Base-by-base conservation (phyloP, 2,888 invertebrate genomes). In the Lasioglossum morio region DNA sequence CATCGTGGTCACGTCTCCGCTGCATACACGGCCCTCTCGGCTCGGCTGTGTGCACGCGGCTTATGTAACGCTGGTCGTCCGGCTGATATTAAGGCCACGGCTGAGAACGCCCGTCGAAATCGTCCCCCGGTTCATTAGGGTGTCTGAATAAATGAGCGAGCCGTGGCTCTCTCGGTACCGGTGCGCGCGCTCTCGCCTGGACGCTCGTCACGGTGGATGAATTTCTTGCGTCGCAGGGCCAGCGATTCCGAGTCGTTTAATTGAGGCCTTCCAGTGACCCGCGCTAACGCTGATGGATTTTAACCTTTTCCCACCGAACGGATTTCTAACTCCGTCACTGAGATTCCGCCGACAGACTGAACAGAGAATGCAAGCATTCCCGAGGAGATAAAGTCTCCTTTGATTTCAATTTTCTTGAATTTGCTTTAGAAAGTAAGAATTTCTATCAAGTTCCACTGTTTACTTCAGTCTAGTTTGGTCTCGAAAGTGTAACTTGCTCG, bases 1-100 rank as follows among this genome's bases (percentile, higher is more conserved):
- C 91, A 90, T 84, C 92, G 92, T 91, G 91, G 92, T 93, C 93
- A 92, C 93, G 93, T 93, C 93, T 90, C 84, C 43, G 27, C 73
- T n/a, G 48, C 77, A 74, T 53, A 72, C 76, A 66, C 37, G 34
- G 34, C 23, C 34, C 73, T 69, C 37, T 27, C 57, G 72, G 66
- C 43, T 60, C 69, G 19, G 60, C 57, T 70, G 66, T 46, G 72
- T 82, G 75, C 75, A 79, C 53, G 72, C 66, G 72, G 72, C 87
- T 89, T 89, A 89, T 88, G 88, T 83, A 89, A 89, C 86, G 48
- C 73, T n/a, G 70, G 82, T 84, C 77, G 84, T 83, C 81, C 81
- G 73, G 69, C 83, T 82, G 89, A 89, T 89, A 89, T 89, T 89
- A 89, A 89, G 88, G 89, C 86, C 89, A 88, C 87, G 78, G 81